These are phyloP conservation scores for Zoanthus solanderi DNA, from an alignment of 92 coral and sea anemone species.

Conservation along the genomic window DNA sequence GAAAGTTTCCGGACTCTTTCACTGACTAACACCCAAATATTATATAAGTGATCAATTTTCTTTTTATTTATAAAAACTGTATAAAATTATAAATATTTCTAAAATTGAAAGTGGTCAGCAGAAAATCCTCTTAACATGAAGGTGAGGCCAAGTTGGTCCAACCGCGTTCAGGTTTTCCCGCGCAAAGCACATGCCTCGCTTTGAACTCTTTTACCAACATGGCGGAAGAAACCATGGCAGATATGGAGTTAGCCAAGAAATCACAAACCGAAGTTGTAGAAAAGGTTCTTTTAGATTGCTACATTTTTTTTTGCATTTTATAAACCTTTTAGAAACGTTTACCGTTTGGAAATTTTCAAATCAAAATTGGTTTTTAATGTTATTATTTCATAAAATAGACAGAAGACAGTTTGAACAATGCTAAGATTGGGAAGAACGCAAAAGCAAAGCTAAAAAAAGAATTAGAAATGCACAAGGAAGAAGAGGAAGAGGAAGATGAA, in stretches of 20 bases:
- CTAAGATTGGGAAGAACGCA: constrained; percentile 31
- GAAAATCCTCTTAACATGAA: constrained; percentile 28
- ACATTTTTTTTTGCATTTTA: background rate
- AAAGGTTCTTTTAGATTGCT: background rate
- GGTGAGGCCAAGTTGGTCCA: constrained; percentile 52
- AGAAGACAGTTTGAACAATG: constrained; percentile 31
- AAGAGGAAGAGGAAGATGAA: constrained; percentile 54
- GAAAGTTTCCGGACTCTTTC: no score
- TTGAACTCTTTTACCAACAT: constrained; percentile 72
- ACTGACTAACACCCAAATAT: no score
- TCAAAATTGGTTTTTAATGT: background rate
- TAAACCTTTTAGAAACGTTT: background rate
- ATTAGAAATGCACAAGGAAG: constrained; percentile 40
- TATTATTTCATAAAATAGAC: background rate
- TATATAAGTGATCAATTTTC: no score
- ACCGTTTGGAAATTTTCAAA: background rate
- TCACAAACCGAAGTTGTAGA: constrained; percentile 27
- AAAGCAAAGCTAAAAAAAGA: constrained; percentile 59
- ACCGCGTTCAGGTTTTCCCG: constrained; percentile 75
- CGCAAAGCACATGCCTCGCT: constrained; percentile 88
- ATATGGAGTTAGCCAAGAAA: constrained; percentile 19
- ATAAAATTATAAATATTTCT: no score
- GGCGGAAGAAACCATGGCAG: constrained; percentile 74
- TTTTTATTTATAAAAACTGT: background rate
- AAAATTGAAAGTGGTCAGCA: constrained; percentile 40